phyloP scores from a whole-genome alignment of 2,113 vertebrate genomes.

The Dromiciops gliroides region DNA sequence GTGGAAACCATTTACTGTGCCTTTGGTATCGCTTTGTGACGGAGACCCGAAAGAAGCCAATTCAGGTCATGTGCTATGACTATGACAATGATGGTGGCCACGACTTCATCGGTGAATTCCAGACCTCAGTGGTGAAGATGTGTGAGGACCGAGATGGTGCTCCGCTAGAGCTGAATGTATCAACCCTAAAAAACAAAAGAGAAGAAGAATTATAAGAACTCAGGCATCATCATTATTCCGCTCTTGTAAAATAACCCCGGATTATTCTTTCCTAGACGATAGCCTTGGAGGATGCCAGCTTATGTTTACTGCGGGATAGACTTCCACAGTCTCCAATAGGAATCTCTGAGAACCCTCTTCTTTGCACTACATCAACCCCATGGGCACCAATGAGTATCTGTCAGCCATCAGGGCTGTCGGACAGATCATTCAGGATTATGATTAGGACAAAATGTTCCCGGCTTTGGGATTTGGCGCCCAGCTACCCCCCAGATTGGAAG shows the following conservation, averaged over 20 bases:
- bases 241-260: slow-evolving; percentile 96
- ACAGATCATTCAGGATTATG: slow-evolving; percentile 99
- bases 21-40: slow-evolving; percentile 95
- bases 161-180: slow-evolving; percentile 97
- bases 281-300: too few species aligned
- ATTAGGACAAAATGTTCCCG: slow-evolving; percentile 99
- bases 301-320: too few species aligned
- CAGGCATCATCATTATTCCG: slow-evolving; percentile 95
- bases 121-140: slow-evolving; percentile 92
- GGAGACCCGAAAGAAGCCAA: slow-evolving; percentile 93
- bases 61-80: slow-evolving; percentile 94
- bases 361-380: slow-evolving; percentile 96
- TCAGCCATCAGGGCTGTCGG: slow-evolving; percentile 97
- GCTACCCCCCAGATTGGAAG: slow-evolving; percentile 99
- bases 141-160: slow-evolving; percentile 90
- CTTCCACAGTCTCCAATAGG: slow-evolving; percentile 98
- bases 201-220: slow-evolving; percentile 98
- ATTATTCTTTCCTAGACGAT: too few species aligned
- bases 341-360: slow-evolving; percentile 95
- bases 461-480: slow-evolving; percentile 98
- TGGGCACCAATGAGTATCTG: slow-evolving; percentile 97
- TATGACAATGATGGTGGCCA: slow-evolving; percentile 98
- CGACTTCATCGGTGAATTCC: slow-evolving; percentile 97
- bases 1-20: slow-evolving; percentile 96
- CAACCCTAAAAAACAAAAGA: slow-evolving; percentile 98